phyloP scores from a whole-genome alignment of 2,888 invertebrate genomes.

The Phoronis australis region DNA sequence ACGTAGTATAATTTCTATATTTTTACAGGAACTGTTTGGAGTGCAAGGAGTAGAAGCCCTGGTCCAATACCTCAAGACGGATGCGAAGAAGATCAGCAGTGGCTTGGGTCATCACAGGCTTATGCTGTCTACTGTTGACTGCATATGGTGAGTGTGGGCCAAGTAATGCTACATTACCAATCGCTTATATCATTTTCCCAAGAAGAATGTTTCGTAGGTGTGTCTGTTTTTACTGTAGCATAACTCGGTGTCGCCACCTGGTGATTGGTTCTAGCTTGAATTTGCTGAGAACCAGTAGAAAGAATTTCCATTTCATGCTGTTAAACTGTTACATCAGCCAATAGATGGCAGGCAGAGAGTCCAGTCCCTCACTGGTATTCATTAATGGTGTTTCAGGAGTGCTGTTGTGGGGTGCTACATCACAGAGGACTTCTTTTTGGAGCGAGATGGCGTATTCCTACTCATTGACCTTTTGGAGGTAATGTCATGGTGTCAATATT shows the following conservation, averaged over 20 bases:
- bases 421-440: slow-evolving; percentile 51
- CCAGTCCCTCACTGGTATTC: too few relatives aligned
- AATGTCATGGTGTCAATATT: too few relatives aligned
- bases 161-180: not conserved
- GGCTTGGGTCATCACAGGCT: slow-evolving; percentile 51
- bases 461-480: slow-evolving; percentile 51
- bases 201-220: too few relatives aligned
- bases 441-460: slow-evolving; percentile 51
- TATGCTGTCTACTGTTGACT: slow-evolving; percentile 47
- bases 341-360: too few relatives aligned
- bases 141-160: slow-evolving; percentile 48
- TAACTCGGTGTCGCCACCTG: too few relatives aligned
- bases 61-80: slow-evolving; percentile 40
- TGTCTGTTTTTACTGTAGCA: too few relatives aligned
- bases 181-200: too few relatives aligned
- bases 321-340: too few relatives aligned
- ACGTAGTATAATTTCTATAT: not conserved
- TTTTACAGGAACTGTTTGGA: slow-evolving; percentile 49
- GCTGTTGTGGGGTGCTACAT: slow-evolving; percentile 48
- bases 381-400: too few relatives aligned
- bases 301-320: too few relatives aligned
- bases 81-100: slow-evolving; percentile 39
- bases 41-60: slow-evolving; percentile 46
- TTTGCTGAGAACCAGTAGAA: too few relatives aligned
- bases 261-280: too few relatives aligned